phyloP scores from a whole-genome alignment of 2,888 invertebrate genomes.

The Aleiodes alternator region DNA sequence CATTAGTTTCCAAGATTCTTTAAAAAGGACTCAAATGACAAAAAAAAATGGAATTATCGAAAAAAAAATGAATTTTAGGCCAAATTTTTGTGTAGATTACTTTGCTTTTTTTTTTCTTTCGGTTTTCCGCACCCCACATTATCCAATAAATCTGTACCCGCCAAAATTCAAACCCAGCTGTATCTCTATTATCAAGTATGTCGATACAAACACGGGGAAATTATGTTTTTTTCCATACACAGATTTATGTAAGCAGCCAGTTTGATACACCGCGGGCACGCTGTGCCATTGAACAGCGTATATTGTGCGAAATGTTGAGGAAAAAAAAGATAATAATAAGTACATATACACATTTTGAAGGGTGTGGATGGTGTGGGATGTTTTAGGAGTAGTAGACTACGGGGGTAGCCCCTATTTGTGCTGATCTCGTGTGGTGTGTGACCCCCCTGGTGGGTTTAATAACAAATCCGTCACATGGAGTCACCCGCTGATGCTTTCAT shows the following conservation, averaged over 20 bases:
- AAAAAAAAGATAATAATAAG: slow-evolving; percentile 12
- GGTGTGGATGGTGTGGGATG: slow-evolving; percentile 31
- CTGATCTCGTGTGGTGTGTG: slow-evolving; percentile 36
- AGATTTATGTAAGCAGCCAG: slow-evolving; percentile 15
- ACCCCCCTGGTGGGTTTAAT: slow-evolving; percentile 38
- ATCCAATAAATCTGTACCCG: not conserved
- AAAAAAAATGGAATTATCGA: too few species aligned
- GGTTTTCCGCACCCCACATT: not conserved
- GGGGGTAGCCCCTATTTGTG: slow-evolving; percentile 37
- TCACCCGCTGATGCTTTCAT: slow-evolving; percentile 41
- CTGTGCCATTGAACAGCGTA: slow-evolving; percentile 61
- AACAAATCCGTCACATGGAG: slow-evolving; percentile 44
- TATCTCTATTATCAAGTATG: slow-evolving; percentile 42
- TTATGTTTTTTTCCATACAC: slow-evolving; percentile 11
- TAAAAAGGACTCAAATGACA: too few species aligned
- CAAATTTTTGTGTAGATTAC: too few species aligned
- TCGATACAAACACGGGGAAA: slow-evolving; percentile 42
- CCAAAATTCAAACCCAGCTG: slow-evolving; percentile 41
- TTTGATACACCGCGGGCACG: slow-evolving; percentile 58
- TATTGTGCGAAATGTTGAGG: slow-evolving; percentile 52
- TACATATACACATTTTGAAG: slow-evolving; percentile 10
- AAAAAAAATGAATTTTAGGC: not conserved
- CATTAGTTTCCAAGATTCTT: too few species aligned
- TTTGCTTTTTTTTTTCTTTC: not conserved
- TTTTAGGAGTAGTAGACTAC: slow-evolving; percentile 2